These are phyloP conservation scores for Brachionus rubens DNA, from an alignment of 1,140 invertebrate species.

Conservation along the genomic window DNA sequence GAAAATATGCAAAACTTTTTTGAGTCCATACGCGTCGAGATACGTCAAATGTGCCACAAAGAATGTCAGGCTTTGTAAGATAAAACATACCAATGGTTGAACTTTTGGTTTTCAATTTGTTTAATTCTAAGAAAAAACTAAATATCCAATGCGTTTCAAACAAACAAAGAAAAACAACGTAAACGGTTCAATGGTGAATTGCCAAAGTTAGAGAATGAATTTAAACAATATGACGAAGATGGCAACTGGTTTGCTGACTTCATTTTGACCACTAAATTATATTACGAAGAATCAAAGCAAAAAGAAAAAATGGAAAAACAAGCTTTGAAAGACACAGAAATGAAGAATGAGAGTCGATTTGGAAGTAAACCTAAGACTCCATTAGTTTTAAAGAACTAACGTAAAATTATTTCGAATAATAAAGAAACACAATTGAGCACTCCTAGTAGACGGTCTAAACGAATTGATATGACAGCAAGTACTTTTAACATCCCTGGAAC, in stretches of 20 bases:
- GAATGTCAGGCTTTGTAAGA: conserved; percentile 24
- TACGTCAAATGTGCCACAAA: neutral
- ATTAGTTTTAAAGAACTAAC: conserved; percentile 4
- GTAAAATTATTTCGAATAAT: conserved; percentile 19
- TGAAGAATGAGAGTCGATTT: conserved; percentile 18
- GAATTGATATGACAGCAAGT: neutral
- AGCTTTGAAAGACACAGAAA: neutral
- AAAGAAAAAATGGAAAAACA: conserved; percentile 30
- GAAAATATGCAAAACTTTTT: conserved; percentile 45
- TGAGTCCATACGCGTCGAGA: conserved; percentile 14
- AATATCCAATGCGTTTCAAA: conserved; percentile 26
- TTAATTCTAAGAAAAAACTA: conserved; percentile 42
- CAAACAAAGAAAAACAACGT: conserved; percentile 25
- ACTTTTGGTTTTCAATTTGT: conserved; percentile 23
- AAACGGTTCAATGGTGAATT: conserved; percentile 18
- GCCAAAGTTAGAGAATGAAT: conserved; percentile 28
- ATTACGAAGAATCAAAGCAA: conserved; percentile 31
- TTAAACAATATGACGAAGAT: neutral
- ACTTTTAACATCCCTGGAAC: neutral
- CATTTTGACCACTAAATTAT: neutral
- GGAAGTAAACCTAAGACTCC: conserved; percentile 17
- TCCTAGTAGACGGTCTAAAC: neutral
- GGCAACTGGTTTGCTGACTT: neutral
- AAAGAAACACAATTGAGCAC: neutral
- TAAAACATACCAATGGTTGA: neutral